A percentile compares a stretch with the other conserved stretches of the same genome.
Conservation (phyloP, 2,888 invertebrate species). For the Nomada goodeniana region DNA sequence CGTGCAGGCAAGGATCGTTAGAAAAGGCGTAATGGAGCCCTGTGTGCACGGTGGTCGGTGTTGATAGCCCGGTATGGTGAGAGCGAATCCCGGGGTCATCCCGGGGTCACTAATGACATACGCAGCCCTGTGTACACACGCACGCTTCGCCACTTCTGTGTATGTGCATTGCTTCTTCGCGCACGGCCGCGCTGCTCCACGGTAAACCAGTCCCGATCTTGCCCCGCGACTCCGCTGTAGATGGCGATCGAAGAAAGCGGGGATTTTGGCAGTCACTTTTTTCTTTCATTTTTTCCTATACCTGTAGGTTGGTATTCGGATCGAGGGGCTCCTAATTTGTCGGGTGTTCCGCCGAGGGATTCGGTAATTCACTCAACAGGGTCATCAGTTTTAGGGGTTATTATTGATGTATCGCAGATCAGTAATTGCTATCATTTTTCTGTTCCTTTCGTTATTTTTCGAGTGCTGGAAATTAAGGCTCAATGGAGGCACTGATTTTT, state of each 20-base stretch:
- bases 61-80: conserved; percentile 78
- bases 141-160: conserved; percentile 16
- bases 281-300: too few species aligned
- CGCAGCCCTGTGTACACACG: conserved; percentile 69
- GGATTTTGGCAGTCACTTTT: too few species aligned
- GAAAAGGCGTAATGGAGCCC: conserved; percentile 72
- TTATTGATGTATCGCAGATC: too few species aligned
- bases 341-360: too few species aligned
- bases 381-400: too few species aligned
- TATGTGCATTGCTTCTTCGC: not conserved
- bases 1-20: conserved; percentile 68
- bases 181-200: not conserved
- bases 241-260: conserved; percentile 9
- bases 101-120: conserved; percentile 83
- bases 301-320: too few species aligned
- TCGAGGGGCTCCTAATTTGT: too few species aligned
- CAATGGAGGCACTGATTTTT: too few species aligned
- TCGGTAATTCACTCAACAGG: too few species aligned
- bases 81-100: conserved; percentile 80
- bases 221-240: conserved; percentile 17
- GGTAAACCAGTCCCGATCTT: conserved; percentile 40
- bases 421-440: too few species aligned
- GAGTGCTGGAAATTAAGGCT: too few species aligned
- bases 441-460: too few species aligned
- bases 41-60: conserved; percentile 77